These are phyloP conservation scores for Hypena proboscidalis DNA, from an alignment of 2,888 invertebrate genomes.

Conservation along the genomic window DNA sequence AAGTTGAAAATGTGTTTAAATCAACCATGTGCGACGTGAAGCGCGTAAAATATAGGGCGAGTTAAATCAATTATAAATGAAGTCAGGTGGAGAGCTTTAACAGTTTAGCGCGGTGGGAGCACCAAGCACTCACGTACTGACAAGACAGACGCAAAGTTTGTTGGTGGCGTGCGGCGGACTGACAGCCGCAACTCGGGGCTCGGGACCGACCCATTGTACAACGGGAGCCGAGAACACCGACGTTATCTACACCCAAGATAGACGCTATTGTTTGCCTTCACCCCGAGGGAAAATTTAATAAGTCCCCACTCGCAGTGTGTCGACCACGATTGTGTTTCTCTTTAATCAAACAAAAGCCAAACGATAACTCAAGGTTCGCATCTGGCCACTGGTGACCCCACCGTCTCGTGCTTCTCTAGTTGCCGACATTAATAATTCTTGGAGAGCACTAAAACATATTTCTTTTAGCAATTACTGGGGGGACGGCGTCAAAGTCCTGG, in stretches of 20 bases:
- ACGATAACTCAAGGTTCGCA: slow-evolving; percentile 50
- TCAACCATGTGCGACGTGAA: not conserved
- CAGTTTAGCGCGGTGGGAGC: slow-evolving; percentile 44
- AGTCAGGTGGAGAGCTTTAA: slow-evolving; percentile 41
- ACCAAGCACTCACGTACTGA: slow-evolving; percentile 49
- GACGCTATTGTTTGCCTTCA: slow-evolving; percentile 72
- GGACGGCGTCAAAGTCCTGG: slow-evolving; percentile 72
- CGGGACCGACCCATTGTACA: slow-evolving; percentile 63
- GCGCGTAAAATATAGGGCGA: not conserved
- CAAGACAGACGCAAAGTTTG: slow-evolving; percentile 65
- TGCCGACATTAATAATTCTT: slow-evolving; percentile 66
- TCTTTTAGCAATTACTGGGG: slow-evolving; percentile 74
- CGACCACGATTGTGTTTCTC: slow-evolving; percentile 68
- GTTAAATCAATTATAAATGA: slow-evolving; percentile 26
- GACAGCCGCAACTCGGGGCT: slow-evolving; percentile 59
- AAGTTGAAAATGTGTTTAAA: not conserved
- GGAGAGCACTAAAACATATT: slow-evolving; percentile 70
- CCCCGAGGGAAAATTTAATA: slow-evolving; percentile 75
- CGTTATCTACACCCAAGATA: slow-evolving; percentile 77
- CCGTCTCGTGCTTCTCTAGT: slow-evolving; percentile 41
- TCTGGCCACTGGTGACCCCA: slow-evolving; percentile 37
- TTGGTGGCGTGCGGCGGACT: slow-evolving; percentile 60
- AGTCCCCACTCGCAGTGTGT: slow-evolving; percentile 65
- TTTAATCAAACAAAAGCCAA: slow-evolving; percentile 70
- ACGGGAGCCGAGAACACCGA: slow-evolving; percentile 61